A percentile compares a stretch with the other conserved stretches of the same genome.
These are phyloP conservation scores for Argyra leucocephala DNA, from an alignment of 2,888 invertebrate genomes.

Conservation along the genomic window DNA sequence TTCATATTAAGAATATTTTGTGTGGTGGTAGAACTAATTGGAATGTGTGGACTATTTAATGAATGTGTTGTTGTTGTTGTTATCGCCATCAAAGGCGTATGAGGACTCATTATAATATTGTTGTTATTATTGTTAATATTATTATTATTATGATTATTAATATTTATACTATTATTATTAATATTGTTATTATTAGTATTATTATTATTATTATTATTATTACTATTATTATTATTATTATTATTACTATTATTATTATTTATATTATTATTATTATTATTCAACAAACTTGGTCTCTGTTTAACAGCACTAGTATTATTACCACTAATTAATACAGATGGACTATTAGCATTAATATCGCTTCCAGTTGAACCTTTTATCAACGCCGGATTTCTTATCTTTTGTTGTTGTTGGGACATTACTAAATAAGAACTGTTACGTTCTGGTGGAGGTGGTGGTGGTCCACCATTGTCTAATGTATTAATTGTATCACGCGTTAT, in stretches of 20 bases:
- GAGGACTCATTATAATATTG: neutral
- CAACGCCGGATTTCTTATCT: slow-evolving; percentile 30
- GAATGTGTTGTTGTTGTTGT: slow-evolving; percentile 19
- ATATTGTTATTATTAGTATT: too few relatives aligned
- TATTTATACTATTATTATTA: slow-evolving; percentile 15
- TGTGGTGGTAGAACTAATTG: slow-evolving; percentile 1
- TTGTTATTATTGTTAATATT: slow-evolving; percentile 18
- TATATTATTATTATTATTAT: slow-evolving; percentile 13
- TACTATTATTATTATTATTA: slow-evolving; percentile 17
- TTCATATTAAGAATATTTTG: slow-evolving; percentile 26
- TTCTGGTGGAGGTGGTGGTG: slow-evolving; percentile 71
- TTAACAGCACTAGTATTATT: neutral
- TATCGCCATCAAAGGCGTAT: slow-evolving; percentile 13
- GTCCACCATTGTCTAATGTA: slow-evolving; percentile 23
- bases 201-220: too few relatives aligned
- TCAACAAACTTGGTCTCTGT: slow-evolving; percentile 1
- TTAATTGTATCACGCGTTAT: slow-evolving; percentile 22
- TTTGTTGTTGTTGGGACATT: slow-evolving; percentile 58
- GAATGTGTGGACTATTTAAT: slow-evolving; percentile 21
- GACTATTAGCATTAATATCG: neutral
- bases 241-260: slow-evolving; percentile 26
- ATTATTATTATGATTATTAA: slow-evolving; percentile 26
- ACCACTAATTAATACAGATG: neutral
- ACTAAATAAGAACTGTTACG: slow-evolving; percentile 80
- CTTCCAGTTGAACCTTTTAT: slow-evolving; percentile 25